A percentile compares a stretch with the other conserved stretches of the same genome.
Evolutionary conservation across 2,888 invertebrate genomes (phyloP).

Genomic region (Xestoiulus laeticollis): DNA sequence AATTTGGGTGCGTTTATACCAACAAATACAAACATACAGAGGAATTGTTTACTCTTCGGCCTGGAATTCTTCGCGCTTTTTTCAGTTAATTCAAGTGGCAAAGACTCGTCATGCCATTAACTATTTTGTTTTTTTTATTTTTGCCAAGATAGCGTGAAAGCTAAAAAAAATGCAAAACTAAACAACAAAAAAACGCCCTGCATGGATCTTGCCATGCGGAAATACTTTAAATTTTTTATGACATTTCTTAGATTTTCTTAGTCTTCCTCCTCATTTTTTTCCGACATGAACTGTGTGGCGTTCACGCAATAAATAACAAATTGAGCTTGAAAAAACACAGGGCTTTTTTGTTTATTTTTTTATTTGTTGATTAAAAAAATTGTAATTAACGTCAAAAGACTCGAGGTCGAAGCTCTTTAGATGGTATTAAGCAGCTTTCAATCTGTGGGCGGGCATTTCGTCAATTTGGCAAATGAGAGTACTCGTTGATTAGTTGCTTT

Average conservation of each 20-base stretch:
- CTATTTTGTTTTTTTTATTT: slow-evolving; percentile 9
- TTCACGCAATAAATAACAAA: slow-evolving; percentile 25
- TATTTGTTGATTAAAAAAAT: not conserved
- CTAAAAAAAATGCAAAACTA: not conserved
- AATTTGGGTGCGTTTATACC: not conserved
- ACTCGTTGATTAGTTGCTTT: not conserved
- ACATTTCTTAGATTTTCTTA: not conserved
- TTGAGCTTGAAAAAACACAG: not conserved
- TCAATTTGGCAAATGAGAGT: slow-evolving; percentile 12
- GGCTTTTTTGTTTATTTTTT: not conserved
- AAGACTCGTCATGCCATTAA: slow-evolving; percentile 10
- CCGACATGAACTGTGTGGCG: not conserved
- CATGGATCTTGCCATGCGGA: slow-evolving; percentile 36
- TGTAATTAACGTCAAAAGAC: slow-evolving; percentile 13
- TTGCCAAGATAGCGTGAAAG: not conserved
- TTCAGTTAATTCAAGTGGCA: slow-evolving; percentile 22
- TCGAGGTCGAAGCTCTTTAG: slow-evolving; percentile 23
- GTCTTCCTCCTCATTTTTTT: slow-evolving; percentile 8
- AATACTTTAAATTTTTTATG: not conserved
- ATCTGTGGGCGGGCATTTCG: slow-evolving; percentile 6
- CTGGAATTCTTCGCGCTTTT: not conserved
- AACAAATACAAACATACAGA: not conserved
- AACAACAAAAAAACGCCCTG: not conserved
- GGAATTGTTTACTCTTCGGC: not conserved
- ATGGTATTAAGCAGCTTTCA: not conserved